Conservation (phyloP, 2,113 vertebrate species). For the Podiceps cristatus region DNA sequence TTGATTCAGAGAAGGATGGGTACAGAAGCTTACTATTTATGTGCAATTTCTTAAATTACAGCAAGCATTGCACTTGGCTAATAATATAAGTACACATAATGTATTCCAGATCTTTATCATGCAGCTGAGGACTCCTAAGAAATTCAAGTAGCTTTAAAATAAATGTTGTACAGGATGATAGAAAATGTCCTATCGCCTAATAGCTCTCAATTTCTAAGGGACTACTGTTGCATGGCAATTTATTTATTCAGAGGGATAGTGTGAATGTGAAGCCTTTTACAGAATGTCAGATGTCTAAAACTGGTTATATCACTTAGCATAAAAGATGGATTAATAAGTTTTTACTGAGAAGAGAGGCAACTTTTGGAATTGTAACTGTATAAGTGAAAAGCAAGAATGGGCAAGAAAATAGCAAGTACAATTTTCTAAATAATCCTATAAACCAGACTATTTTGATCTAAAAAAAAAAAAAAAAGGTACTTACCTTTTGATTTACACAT, state of each 20-base stretch:
- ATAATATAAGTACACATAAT: background rate
- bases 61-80: background rate
- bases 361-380: background rate
- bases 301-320: background rate
- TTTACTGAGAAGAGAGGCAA: background rate
- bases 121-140: background rate
- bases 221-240: background rate
- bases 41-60: background rate
- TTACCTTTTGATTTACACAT: background rate
- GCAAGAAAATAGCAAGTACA: background rate
- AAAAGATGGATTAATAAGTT: background rate
- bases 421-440: background rate
- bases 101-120: background rate
- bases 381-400: background rate
- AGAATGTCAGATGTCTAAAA: background rate
- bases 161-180: background rate
- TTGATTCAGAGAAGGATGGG: background rate
- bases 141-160: background rate
- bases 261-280: background rate
- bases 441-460: background rate
- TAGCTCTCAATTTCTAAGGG: slow-evolving; percentile 3
- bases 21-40: background rate
- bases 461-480: background rate
- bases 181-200: background rate
- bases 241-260: background rate